Conservation (phyloP, 2,797 vertebrate species). For the Astyanax mexicanus region DNA sequence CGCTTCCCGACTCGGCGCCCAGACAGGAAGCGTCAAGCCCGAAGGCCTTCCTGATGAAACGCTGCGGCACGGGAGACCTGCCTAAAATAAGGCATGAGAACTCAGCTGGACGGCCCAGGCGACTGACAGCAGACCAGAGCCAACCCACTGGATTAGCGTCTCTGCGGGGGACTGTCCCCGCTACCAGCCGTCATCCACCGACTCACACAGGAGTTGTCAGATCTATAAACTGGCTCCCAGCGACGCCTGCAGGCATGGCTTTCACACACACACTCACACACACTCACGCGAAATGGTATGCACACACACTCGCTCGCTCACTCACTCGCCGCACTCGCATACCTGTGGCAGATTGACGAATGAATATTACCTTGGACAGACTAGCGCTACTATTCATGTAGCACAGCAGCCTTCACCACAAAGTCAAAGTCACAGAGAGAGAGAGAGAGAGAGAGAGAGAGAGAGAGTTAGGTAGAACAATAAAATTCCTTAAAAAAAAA, state of each 20-base stretch:
- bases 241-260: constrained; percentile 51
- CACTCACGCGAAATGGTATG: no score
- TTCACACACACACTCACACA: constrained; percentile 38
- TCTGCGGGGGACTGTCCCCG: constrained; percentile 33
- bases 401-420: not conserved
- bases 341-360: constrained; percentile 8
- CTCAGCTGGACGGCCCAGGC: constrained; percentile 5
- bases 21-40: not conserved
- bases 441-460: no score
- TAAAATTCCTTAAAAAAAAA: no score
- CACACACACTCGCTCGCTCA: constrained; percentile 30
- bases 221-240: constrained; percentile 49
- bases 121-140: constrained; percentile 21
- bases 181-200: constrained; percentile 32
- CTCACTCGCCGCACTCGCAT: not conserved
- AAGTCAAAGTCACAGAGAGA: no score
- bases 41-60: constrained; percentile 8
- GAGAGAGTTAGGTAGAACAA: not conserved
- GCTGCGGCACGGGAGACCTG: not conserved
- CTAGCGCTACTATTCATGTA: constrained; percentile 9
- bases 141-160: constrained; percentile 39
- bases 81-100: constrained; percentile 5
- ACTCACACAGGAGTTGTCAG: constrained; percentile 39
- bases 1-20: not conserved
- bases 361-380: constrained; percentile 16